Base-by-base conservation (phyloP, 2,797 vertebrate genomes). In the Mormyrops attenuatus region DNA sequence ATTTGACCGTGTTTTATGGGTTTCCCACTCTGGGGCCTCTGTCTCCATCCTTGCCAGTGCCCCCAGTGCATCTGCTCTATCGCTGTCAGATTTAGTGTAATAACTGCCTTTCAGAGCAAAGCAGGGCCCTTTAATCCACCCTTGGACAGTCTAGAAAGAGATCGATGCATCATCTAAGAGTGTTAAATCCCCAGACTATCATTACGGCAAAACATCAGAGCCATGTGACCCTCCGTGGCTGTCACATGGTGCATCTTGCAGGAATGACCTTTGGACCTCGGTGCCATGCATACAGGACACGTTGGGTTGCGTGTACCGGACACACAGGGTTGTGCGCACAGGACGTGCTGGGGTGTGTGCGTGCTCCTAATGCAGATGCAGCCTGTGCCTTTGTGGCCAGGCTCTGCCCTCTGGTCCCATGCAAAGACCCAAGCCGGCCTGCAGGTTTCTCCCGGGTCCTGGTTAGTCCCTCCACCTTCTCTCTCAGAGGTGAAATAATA, bases 51-150 rank as follows among this genome's bases (percentile, higher is more conserved):
- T 53, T 38, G 52, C 52, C 20, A 57, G 17, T n/a, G 22, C 26
- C 30, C 50, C 85, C 22, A 15, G 52, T 87, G 49, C 22, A 3
- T 55, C 85, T 55, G 22, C 26, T 55, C 17, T 15, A 26, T 38
- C 9, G 22, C 26, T 87, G 30, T 87, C 85, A 57, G 50, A 87
- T 87, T 87, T 87, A 55, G 13, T 87, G 85, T 87, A 57, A 87
- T 87, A 55, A 57, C 85, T 53, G 30, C 52, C 85, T 87, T 87
- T 57, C 52, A 57, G 85, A 41, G 50, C 30, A 57, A 87, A 87
- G 26, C 85, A 38, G 49, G 50, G 26, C 49, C 85, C 85, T 87
- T 41, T 87, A 87, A 87, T 26, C 47, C 44, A 47, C 82, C 47
- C 49, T 17, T 57, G 85, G 85, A 55, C 85, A 53, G 49, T 57